Conservation (phyloP, 2,888 invertebrate species). For the Agelastica alni region DNA sequence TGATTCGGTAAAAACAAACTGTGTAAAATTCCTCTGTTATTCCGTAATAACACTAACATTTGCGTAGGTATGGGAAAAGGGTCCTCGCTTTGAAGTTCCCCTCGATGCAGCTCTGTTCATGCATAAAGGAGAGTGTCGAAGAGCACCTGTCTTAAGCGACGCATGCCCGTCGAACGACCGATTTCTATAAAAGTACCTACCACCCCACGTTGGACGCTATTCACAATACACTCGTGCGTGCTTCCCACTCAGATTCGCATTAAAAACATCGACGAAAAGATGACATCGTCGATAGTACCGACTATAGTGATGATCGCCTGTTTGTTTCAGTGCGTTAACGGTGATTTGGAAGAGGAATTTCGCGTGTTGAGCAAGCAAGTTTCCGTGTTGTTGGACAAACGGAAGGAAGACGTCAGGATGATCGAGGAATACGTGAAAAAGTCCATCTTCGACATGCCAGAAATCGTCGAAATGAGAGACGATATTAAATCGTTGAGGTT, state of each 20-base stretch:
- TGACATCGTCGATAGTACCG: slow-evolving; percentile 18
- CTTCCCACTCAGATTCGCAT: not conserved
- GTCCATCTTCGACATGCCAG: slow-evolving; percentile 60
- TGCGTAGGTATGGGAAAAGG: too few species aligned
- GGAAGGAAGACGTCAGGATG: slow-evolving; percentile 61
- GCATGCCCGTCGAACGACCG: slow-evolving; percentile 29
- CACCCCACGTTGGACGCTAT: slow-evolving; percentile 12
- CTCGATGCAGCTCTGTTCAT: slow-evolving; percentile 25
- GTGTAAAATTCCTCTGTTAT: too few species aligned
- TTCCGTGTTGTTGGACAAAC: slow-evolving; percentile 58
- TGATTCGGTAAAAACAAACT: not conserved
- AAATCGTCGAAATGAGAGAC: slow-evolving; percentile 58
- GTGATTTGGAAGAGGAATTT: slow-evolving; percentile 55
- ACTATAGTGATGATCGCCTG: slow-evolving; percentile 19
- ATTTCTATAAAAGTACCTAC: slow-evolving; percentile 31
- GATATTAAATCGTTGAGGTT: slow-evolving; percentile 61
- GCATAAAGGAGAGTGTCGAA: slow-evolving; percentile 14
- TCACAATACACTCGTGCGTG: not conserved
- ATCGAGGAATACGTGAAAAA: slow-evolving; percentile 60
- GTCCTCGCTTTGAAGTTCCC: not conserved
- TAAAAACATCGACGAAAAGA: slow-evolving; percentile 10
- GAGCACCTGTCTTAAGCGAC: slow-evolving; percentile 37
- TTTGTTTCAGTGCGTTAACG: slow-evolving; percentile 18
- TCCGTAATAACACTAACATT: too few species aligned
- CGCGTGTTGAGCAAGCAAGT: slow-evolving; percentile 61